Evolutionary conservation across 2,797 vertebrate species (phyloP).

Genomic region (Enteromius afrohamiltoni): DNA sequence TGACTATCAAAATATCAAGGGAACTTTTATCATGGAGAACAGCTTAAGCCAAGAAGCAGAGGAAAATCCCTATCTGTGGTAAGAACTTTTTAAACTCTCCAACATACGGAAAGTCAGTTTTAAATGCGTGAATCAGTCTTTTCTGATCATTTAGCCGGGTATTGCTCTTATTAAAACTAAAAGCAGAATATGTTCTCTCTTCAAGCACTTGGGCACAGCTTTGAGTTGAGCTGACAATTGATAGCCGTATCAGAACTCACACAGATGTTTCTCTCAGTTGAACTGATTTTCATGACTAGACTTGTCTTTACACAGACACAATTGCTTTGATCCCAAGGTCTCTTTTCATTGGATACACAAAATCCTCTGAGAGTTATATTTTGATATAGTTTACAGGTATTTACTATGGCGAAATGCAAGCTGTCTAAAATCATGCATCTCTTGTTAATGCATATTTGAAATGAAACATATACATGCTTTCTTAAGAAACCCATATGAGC

Average conservation of each 20-base stretch:
- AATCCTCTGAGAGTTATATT: neutral
- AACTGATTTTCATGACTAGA: slow-evolving; percentile 51
- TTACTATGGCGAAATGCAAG: neutral
- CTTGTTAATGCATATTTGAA: neutral
- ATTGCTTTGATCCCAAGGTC: slow-evolving; percentile 23
- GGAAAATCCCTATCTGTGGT: slow-evolving; percentile 68
- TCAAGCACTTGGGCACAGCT: slow-evolving; percentile 4
- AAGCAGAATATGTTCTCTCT: neutral
- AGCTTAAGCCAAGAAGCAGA: slow-evolving; percentile 58
- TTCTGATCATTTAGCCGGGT: neutral
- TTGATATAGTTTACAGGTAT: neutral
- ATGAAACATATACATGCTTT: neutral
- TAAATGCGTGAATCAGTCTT: neutral
- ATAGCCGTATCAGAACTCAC: slow-evolving; percentile 26
- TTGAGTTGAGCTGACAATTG: slow-evolving; percentile 32
- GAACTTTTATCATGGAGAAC: slow-evolving; percentile 61
- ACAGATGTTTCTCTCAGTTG: slow-evolving; percentile 29
- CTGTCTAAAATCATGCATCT: neutral
- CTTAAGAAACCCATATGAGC: neutral
- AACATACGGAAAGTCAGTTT: neutral
- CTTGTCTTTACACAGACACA: slow-evolving; percentile 42
- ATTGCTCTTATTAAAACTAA: too few relatives aligned
- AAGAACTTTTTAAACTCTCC: slow-evolving; percentile 48
- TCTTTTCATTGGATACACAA: slow-evolving; percentile 14
- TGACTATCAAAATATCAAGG: neutral